Base-by-base conservation (phyloP, 2,888 invertebrate genomes). In the Rhagonycha fulva region DNA sequence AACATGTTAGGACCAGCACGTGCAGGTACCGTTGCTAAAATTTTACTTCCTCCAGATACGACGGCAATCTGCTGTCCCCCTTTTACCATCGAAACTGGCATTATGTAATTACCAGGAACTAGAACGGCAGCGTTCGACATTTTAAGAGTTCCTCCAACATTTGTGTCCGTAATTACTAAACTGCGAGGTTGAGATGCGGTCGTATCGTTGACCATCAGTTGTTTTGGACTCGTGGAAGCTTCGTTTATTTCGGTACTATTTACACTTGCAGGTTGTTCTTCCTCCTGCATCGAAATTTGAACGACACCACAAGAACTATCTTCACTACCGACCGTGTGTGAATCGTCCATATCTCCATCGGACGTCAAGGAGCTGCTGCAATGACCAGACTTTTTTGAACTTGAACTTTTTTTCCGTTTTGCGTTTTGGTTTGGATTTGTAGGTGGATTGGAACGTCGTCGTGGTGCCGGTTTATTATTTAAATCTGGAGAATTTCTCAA, bases 401-500 rank as follows among this genome's bases (percentile, higher is more conserved):
- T 87, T 0, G 90, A 91, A 24, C 90, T 90, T 73, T 93, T 92
- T 85, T 94, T 94, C 82, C 94, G 92, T 63, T 94, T 91, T 78
- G 94, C 93, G 63, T 92, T 92, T 14, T 93, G 92, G 70, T 91
- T 91, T 0, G 94, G 92, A 87, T 92, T 93, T 1, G 93, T 92
- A 0, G 94, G 93, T 12, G 93, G 93, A 86, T 94, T 94, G 0
- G 94, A 92, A 72, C 95, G 89, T 81, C 95, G 89, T 63, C 95
- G 89, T 0, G 95, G 95, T 0, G 95, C 95, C 0, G 95, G 95
- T 86, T 94, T 95, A 85, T 95, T 94, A 84, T 94, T 95, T 63
- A 92, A 85, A 86, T 95, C 95, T 0, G 95, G 95, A 0, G 94
- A 94, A 83, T 94, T 95, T 81, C 94, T 90, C 63, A 95, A 89